Evolutionary conservation across 2,113 vertebrate species (phyloP).

Genomic region (Anser cygnoides): DNA sequence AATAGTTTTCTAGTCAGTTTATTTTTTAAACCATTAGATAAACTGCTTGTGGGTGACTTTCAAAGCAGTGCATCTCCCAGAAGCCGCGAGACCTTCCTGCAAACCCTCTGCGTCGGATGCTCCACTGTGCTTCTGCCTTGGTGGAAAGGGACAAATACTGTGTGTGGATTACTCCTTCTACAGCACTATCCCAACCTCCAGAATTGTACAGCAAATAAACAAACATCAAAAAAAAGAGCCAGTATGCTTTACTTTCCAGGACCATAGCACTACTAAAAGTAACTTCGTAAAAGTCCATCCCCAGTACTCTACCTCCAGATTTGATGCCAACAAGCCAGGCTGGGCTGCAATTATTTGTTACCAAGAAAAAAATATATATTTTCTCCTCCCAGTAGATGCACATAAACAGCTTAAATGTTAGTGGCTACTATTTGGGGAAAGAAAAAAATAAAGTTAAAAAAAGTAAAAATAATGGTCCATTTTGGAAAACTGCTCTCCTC

Average conservation of each 20-base stretch:
- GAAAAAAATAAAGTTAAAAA: not conserved
- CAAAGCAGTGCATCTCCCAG: not conserved
- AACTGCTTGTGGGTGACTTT: not conserved
- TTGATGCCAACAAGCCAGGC: not conserved
- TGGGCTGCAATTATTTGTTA: not conserved
- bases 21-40: conserved; percentile 53
- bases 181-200: not conserved
- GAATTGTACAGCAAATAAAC: not conserved
- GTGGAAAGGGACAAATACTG: not conserved
- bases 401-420: conserved; percentile 33
- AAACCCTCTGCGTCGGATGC: not conserved
- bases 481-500: not conserved
- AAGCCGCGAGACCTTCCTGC: not conserved
- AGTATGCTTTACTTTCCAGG: not conserved
- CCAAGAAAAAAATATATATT: not conserved
- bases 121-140: accelerated
- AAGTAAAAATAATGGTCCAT: not conserved
- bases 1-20: conserved; percentile 62
- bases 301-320: not conserved
- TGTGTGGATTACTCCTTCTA: not conserved
- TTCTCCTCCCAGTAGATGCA: conserved; percentile 44
- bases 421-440: not conserved
- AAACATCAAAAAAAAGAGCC: not conserved
- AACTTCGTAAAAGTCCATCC: not conserved
- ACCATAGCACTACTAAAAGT: not conserved